phyloP scores from a whole-genome alignment of 2,888 invertebrate species.

The Tethea ocularis region DNA sequence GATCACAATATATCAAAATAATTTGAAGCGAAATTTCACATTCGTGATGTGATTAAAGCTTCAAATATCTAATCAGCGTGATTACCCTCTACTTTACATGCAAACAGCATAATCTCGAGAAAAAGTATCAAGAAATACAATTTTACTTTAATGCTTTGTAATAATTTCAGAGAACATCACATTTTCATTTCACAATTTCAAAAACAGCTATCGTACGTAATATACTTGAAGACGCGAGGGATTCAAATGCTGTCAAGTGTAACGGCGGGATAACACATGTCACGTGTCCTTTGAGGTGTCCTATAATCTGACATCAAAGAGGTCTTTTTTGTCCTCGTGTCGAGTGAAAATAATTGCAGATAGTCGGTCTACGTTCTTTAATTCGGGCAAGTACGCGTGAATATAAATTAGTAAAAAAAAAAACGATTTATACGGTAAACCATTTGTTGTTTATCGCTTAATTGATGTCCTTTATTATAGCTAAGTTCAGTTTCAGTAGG shows the following conservation, averaged over 20 bases:
- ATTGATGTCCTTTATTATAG: too few species aligned
- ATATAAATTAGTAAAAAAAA: background rate
- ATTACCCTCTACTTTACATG: background rate
- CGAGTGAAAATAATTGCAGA: constrained; percentile 18
- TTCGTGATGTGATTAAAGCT: background rate
- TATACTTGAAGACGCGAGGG: background rate
- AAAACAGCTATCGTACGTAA: background rate
- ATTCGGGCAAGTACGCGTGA: constrained; percentile 3
- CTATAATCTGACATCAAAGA: constrained; percentile 27
- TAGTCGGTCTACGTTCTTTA: background rate
- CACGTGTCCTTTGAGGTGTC: constrained; percentile 20
- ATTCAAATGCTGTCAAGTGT: constrained; percentile 12
- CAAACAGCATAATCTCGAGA: background rate
- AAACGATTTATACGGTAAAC: constrained; percentile 17
- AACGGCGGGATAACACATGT: constrained; percentile 12
- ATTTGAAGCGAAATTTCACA: background rate
- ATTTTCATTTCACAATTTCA: background rate
- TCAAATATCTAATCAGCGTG: background rate
- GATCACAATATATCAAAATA: background rate
- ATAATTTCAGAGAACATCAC: background rate
- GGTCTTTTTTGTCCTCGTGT: constrained; percentile 17
- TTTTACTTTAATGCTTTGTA: background rate
- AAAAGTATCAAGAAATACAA: background rate
- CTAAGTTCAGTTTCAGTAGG: too few species aligned
- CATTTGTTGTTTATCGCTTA: constrained; percentile 17